phyloP scores from a whole-genome alignment of 2,888 invertebrate genomes.

The Caenorhabditis japonica region DNA sequence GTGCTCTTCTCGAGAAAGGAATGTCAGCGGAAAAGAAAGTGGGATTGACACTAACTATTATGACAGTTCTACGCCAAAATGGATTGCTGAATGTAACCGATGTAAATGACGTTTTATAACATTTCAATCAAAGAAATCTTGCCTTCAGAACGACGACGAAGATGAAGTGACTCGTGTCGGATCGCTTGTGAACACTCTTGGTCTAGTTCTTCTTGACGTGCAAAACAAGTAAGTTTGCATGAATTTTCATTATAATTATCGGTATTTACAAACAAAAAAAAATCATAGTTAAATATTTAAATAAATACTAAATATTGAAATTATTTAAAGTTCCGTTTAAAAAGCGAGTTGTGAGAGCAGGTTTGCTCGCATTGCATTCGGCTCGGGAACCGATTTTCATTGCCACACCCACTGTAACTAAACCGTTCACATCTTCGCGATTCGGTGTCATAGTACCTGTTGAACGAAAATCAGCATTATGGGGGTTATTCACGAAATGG shows the following conservation, averaged over 20 bases:
- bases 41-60: conserved; percentile 78
- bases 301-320: neutral
- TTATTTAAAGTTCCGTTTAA: conserved; percentile 26
- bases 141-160: conserved; percentile 57
- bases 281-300: neutral
- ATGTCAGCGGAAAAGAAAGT: conserved; percentile 81
- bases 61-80: conserved; percentile 49
- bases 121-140: no score
- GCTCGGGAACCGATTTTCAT: conserved; percentile 61
- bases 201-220: conserved; percentile 57
- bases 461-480: neutral
- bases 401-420: conserved; percentile 66
- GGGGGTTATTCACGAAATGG: neutral
- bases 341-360: conserved; percentile 50
- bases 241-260: no score
- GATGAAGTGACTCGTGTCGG: conserved; percentile 60
- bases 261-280: conserved; percentile 15
- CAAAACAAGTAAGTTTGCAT: conserved; percentile 62
- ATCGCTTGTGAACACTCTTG: conserved; percentile 58
- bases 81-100: conserved; percentile 50
- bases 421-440: conserved; percentile 62
- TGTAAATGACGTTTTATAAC: conserved; percentile 33
- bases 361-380: conserved; percentile 59
- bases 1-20: conserved; percentile 81
- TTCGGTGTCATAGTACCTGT: conserved; percentile 66